Base-by-base conservation (phyloP, 2,113 vertebrate species). In the Cebus imitator region DNA sequence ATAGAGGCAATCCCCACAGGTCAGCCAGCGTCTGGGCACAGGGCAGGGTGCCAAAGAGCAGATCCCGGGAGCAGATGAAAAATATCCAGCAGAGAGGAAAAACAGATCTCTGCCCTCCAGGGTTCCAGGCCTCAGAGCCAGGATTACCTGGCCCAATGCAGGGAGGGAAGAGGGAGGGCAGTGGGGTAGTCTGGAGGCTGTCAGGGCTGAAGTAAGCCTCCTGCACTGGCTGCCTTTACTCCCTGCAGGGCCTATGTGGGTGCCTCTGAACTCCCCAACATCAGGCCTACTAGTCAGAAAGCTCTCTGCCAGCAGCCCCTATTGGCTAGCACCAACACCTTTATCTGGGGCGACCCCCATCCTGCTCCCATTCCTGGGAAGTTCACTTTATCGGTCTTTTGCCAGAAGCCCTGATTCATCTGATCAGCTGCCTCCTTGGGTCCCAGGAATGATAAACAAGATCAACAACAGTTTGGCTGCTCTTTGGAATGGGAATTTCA, bases 371-470 rank as follows among this genome's bases (percentile, higher is more conserved):
- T 30, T 85, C 57, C 76, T 61, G 43, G 35, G 72, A 87, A 21
- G 27, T 45, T 57, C 64, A 23, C 35, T 6, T 27, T n/a, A 50
- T 30, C 61, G 2, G 43, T 35, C 50, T 81, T 82, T 66, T 68
- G 40, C 83, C 93, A 89, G 82, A 80, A 83, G 79, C 45, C 64
- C 55, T 93, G 30, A 6, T 57, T 81, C 73, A 90, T 93, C 95
- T 97, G 76, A 45, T 73, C 21, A 45, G 57, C 40, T 45, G 35
- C 57, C 73, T 91, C 30, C 55, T 1, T 21, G n/a, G 61, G 50
- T 35, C 57, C 57, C 64, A 21, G 81, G 75, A 81, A 50, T 52
- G 86, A 87, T 30, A 40, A 94, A 85, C 64, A 72, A 93, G 14
- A 32, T 45, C 21, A 50, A n/a, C 32, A 30, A 35, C 32, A 58